phyloP scores from a whole-genome alignment of 1,140 invertebrate genomes.

The Drosophila takahashii region DNA sequence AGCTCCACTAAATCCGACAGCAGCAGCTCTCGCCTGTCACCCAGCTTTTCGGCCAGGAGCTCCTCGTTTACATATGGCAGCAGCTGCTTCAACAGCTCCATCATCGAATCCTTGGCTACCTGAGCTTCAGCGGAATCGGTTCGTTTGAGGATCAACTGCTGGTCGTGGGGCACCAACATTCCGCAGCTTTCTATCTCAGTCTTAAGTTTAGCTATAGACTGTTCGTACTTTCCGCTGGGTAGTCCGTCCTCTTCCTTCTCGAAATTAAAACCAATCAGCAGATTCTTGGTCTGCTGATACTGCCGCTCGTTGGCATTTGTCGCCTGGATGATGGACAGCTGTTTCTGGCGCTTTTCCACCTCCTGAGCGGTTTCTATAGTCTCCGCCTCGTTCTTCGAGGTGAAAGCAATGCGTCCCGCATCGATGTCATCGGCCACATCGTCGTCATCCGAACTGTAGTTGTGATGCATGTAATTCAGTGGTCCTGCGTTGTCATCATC shows the following conservation, averaged over 20 bases:
- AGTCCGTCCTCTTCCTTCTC: constrained; percentile 12
- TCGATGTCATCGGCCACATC: constrained; percentile 56
- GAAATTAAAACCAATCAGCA: constrained; percentile 77
- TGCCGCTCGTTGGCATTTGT: constrained; percentile 83
- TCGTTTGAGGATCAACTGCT: constrained; percentile 56
- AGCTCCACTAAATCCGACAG: constrained; percentile 55
- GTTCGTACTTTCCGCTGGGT: constrained; percentile 60
- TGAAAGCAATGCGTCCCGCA: constrained; percentile 89
- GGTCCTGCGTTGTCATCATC: constrained; percentile 51
- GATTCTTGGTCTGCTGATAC: constrained; percentile 81
- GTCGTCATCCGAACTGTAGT: constrained; percentile 63
- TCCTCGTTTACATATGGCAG: constrained; percentile 56
- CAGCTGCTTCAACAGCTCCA: constrained; percentile 50
- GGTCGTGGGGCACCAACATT: constrained; percentile 67
- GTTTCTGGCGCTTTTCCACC: constrained; percentile 78
- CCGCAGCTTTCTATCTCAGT: constrained; percentile 71
- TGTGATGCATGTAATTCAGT: constrained; percentile 24
- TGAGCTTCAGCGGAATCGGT: neutral
- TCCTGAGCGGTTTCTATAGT: constrained; percentile 88
- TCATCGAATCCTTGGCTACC: constrained; percentile 27
- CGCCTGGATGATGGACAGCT: constrained; percentile 83
- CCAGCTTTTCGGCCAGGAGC: constrained; percentile 20
- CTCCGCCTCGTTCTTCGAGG: constrained; percentile 93
- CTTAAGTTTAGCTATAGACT: constrained; percentile 74
- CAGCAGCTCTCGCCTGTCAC: constrained; percentile 12